A percentile compares a stretch with the other conserved stretches of the same genome.
Conservation (phyloP, 1,140 invertebrate genomes). For the Lethrus apterus region DNA sequence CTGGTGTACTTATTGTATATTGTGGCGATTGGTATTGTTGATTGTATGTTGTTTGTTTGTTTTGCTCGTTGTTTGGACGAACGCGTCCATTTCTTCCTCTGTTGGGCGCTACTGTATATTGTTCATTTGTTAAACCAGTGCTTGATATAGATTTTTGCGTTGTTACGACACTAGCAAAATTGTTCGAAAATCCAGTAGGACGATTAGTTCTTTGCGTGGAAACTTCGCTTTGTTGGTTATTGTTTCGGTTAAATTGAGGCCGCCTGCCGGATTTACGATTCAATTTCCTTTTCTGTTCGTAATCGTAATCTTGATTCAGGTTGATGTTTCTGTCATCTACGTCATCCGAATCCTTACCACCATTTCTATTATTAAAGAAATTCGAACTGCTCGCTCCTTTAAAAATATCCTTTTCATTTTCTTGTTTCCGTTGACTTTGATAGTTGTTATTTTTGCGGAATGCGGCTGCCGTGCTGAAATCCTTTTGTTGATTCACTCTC, state of each 20-base stretch:
- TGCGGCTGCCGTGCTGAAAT: constrained; percentile 6
- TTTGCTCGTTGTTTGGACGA: neutral
- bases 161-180: constrained; percentile 46
- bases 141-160: constrained; percentile 42
- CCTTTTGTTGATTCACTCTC: constrained; percentile 35
- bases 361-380: constrained; percentile 58
- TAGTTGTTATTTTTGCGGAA: neutral
- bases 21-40: constrained; percentile 20
- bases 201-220: constrained; percentile 38
- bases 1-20: constrained; percentile 33
- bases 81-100: constrained; percentile 29
- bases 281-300: constrained; percentile 36
- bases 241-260: constrained; percentile 41
- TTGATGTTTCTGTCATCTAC: constrained; percentile 38
- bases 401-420: constrained; percentile 45
- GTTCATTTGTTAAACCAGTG: constrained; percentile 20
- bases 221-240: constrained; percentile 38
- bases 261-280: constrained; percentile 41
- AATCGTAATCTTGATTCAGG: constrained; percentile 36
- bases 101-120: constrained; percentile 23
- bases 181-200: constrained; percentile 40
- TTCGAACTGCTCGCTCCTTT: constrained; percentile 60
- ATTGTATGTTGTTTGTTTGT: constrained; percentile 17
- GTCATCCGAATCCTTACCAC: constrained; percentile 49
- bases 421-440: constrained; percentile 29